Base-by-base conservation (phyloP, 2,797 vertebrate genomes). In the Lophius americanus region DNA sequence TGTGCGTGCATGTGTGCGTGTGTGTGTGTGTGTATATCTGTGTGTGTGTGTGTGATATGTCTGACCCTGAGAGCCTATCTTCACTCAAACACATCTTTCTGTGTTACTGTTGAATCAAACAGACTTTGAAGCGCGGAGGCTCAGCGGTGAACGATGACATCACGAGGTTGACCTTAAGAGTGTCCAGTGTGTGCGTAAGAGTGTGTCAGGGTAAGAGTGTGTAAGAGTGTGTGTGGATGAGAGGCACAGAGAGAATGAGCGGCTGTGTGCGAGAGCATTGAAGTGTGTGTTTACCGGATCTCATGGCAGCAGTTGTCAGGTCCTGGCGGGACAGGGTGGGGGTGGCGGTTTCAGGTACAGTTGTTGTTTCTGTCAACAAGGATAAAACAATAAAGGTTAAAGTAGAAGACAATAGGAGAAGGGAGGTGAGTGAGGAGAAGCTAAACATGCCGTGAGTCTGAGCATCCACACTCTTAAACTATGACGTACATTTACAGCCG, bases 261-360 rank as follows among this genome's bases (percentile, higher is more conserved):
- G 23, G 43, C 13, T 65, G 44, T 43, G 52, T 9, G 12, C 47
- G n/a, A 56, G 41, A 33, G 52, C 6, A 14, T 63, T 70, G 11
- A 67, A 50, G 51, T 23, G 50, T 63, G 58, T 51, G 4, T 74
- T 81, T 86, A 94, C 93, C 93, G 36, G 91, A 75, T 76, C 3
- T 95, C 93, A 64, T 93, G 48, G 74, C 79, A 39, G 84, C 71
- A 35, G 89, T 96, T 11, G 95, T 96, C 42, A 93, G 94, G 68
- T 95, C 95, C 81, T 95, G 92, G 0, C 86, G 92, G 73, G 93
- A 94, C 70, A 94, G 32, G 0, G 97, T 97, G 43, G 97, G 95
- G 47, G 94, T 95, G 47, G 94, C 81, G 0, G 95, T 97, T 89
- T 96, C 95, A 13, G 92, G 94, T 11, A 95, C 88, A 62, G 98